These are phyloP conservation scores for Morelia viridis DNA, from an alignment of 2,797 vertebrate species.

Conservation along the genomic window DNA sequence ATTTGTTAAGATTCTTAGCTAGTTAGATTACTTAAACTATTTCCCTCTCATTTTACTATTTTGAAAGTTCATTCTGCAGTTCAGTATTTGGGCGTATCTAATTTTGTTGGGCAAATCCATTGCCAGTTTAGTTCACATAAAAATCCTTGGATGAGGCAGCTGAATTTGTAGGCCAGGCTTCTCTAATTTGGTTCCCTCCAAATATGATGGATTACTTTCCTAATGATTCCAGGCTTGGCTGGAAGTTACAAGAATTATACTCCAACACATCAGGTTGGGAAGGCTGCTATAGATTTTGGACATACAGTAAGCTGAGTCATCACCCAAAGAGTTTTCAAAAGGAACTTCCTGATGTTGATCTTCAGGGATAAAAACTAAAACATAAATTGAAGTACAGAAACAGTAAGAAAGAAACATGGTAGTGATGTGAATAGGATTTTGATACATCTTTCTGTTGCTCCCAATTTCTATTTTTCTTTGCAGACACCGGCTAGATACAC, in stretches of 20 bases:
- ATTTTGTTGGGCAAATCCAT: neutral
- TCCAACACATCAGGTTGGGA: neutral
- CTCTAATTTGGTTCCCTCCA: neutral
- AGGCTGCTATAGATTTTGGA: neutral
- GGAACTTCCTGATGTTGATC: neutral
- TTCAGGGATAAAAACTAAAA: neutral
- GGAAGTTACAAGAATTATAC: neutral
- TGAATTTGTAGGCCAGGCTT: neutral
- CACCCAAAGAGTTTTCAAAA: neutral
- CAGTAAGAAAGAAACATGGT: neutral
- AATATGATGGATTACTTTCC: neutral
- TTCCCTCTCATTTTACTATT: constrained; percentile 25
- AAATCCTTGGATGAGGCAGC: neutral
- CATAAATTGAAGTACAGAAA: neutral
- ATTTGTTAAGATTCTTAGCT: constrained; percentile 76
- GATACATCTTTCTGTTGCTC: neutral
- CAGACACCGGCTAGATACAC: neutral
- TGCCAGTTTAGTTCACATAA: neutral
- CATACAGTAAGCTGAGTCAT: neutral
- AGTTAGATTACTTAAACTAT: constrained; percentile 43
- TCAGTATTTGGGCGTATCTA: neutral
- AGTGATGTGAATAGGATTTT: neutral
- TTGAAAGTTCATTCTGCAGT: neutral
- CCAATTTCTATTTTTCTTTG: neutral
- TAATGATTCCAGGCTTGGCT: neutral